Percentiles rank a stretch among this genome's conserved stretches.
phyloP scores from a whole-genome alignment of 2,888 invertebrate genomes.

The Creontiades dilutus region DNA sequence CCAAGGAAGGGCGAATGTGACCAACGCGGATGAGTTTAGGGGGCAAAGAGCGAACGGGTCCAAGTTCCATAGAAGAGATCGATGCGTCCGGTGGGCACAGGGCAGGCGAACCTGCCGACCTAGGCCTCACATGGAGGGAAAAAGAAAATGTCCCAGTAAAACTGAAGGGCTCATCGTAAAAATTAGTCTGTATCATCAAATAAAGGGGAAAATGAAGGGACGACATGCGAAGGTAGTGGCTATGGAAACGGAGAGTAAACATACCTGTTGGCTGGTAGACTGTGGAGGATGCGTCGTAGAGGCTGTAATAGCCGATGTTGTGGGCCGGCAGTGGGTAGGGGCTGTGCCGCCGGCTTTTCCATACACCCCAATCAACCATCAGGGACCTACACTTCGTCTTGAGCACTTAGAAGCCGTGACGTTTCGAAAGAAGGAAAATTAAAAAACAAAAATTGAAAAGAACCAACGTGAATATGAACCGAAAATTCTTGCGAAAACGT shows the following conservation, averaged over 20 bases:
- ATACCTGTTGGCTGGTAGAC: constrained; percentile 53
- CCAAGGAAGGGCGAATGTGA: too few relatives aligned
- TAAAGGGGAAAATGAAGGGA: background rate
- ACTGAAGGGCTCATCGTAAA: background rate
- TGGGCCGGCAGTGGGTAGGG: constrained; percentile 74
- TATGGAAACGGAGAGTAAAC: constrained; percentile 4
- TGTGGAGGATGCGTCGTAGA: constrained; percentile 59
- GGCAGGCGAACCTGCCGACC: background rate
- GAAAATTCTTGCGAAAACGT: background rate
- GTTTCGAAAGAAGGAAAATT: background rate
- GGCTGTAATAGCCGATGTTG: constrained; percentile 53
- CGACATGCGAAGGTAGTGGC: background rate
- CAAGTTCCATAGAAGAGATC: background rate
- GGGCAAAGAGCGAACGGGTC: background rate
- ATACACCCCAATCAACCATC: constrained; percentile 74
- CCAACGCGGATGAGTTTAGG: background rate
- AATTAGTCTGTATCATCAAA: background rate
- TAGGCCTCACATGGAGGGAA: too few relatives aligned
- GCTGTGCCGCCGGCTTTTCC: constrained; percentile 74
- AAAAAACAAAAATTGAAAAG: constrained; percentile 28
- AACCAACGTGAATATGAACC: background rate
- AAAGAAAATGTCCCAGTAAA: background rate
- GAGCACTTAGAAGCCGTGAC: constrained; percentile 13
- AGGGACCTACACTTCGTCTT: constrained; percentile 37
- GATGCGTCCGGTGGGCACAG: background rate